Evolutionary conservation across 2,113 vertebrate genomes (phyloP), one percentile per base, ranked within the genome.

Genomic region (Sitta europaea): DNA sequence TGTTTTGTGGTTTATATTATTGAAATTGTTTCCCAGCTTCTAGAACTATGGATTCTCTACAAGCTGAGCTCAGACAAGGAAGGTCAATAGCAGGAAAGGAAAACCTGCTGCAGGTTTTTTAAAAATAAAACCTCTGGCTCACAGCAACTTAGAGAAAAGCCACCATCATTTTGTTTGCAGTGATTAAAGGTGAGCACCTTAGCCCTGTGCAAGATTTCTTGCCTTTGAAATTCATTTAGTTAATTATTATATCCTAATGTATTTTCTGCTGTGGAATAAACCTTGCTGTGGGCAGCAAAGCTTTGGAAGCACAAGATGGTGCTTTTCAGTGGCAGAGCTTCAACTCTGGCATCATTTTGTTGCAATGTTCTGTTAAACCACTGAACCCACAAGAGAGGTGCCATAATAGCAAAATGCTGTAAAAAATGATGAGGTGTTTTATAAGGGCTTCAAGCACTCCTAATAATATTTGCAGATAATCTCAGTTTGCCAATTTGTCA

Each of bases 401-500:
- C 35, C 36, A 18, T 66, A 82, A 88, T 17, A 90, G 63, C 71
- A 91, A 92, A 92, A 90, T 48, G 53, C 47, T 90, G 35, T 76
- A 92, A 51, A 90, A 90, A 95, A 74, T 77, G 29, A 88, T 89
- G 86, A 45, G 84, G 21, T 88, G 57, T 89, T 92, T 97, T 87
- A 85, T 70, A 82, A 82, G 42, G 76, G 53, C 58, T 85, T 87
- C 59, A 62, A 75, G 29, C 7, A 1, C 10, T 36, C 88, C 78
- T 86, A 80, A 43, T 77, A 87, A 90, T 86, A 81, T 89, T 94
- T 96, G 85, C 83, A 89, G 95, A 66, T 93, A 91, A 95, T 95
- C 73, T 94, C 70, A 76, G 47, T 91, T 91, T 90, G 67, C 51
- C 86, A 68, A 28, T 94, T 96, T 95, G 58, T 92, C 53, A 81